phyloP scores from a whole-genome alignment of 1,140 invertebrate species.

The Belonocnema kinseyi region DNA sequence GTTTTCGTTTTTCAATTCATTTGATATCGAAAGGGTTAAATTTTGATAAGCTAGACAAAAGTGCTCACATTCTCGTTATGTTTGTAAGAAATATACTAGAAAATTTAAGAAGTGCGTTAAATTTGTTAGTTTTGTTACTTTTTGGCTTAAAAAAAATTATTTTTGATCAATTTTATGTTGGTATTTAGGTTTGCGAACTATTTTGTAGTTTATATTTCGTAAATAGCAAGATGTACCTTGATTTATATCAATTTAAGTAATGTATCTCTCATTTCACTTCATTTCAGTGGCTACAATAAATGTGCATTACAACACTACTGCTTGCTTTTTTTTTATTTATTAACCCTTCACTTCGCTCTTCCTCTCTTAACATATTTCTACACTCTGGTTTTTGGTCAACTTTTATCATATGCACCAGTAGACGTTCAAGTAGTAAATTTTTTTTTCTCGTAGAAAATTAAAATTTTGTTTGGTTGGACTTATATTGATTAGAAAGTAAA shows the following conservation, averaged over 20 bases:
- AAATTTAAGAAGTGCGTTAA: neutral
- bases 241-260: constrained; percentile 44
- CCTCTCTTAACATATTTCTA: constrained; percentile 49
- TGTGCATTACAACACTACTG: constrained; percentile 64
- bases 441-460: constrained; percentile 27
- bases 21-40: neutral
- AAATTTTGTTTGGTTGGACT: neutral
- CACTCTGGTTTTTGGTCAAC: constrained; percentile 50
- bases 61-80: neutral
- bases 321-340: constrained; percentile 71
- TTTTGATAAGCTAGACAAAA: neutral
- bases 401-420: constrained; percentile 11
- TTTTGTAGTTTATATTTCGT: constrained; percentile 14
- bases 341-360: constrained; percentile 62
- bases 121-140: neutral
- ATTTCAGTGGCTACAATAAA: constrained; percentile 65
- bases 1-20: too few relatives aligned
- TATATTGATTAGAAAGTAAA: neutral
- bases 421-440: constrained; percentile 3
- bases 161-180: neutral
- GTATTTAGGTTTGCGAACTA: neutral
- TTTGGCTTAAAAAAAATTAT: neutral
- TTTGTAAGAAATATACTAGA: neutral
- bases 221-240: constrained; percentile 33
- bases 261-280: constrained; percentile 55